Evolutionary conservation across 92 coral and sea anemone genomes (phyloP).

Genomic region (Porites cylindrica): DNA sequence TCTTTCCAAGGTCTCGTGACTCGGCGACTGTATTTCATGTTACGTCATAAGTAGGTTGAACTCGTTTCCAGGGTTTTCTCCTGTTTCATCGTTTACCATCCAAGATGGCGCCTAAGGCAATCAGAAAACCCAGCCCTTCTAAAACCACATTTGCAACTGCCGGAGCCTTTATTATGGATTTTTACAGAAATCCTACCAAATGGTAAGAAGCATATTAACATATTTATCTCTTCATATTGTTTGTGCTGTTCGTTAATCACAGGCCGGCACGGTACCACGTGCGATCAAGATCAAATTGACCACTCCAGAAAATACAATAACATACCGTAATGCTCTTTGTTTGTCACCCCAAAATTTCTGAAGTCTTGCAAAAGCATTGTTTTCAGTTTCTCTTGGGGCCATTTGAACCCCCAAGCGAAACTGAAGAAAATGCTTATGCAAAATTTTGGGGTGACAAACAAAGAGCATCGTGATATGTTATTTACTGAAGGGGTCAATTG

Average conservation of each 20-base stretch:
- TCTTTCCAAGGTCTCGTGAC: conserved; percentile 60
- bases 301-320: no score
- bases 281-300: no score
- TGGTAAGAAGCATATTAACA: conserved; percentile 69
- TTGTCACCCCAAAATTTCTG: no score
- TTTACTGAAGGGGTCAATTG: no score
- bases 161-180: conserved; percentile 77
- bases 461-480: no score
- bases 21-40: conserved; percentile 63
- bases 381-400: no score
- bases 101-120: conserved; percentile 90
- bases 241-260: background rate
- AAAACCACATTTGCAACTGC: conserved; percentile 46
- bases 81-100: conserved; percentile 40
- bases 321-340: no score
- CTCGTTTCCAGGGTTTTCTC: background rate
- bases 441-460: no score
- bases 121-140: conserved; percentile 56
- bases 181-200: conserved; percentile 91
- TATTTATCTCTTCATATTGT: background rate
- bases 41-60: conserved; percentile 63
- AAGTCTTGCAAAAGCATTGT: no score
- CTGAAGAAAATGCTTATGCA: no score
- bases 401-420: no score
- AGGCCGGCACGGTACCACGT: background rate